These are phyloP conservation scores for Drosophila orosa DNA, from an alignment of 1,140 invertebrate species.

Conservation along the genomic window DNA sequence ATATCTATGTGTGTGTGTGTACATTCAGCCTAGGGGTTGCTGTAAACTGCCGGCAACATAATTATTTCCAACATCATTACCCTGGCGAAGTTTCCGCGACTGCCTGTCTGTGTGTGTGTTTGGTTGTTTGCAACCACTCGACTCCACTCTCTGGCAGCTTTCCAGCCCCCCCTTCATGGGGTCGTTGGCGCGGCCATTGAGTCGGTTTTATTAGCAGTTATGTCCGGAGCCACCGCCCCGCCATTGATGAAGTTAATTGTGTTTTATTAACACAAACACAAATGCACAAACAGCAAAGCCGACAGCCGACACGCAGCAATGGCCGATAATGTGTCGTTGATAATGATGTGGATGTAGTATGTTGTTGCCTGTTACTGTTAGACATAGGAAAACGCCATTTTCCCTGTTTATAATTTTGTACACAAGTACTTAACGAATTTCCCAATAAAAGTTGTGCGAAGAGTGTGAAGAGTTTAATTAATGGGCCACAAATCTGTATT, in stretches of 20 bases:
- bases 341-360: constrained; percentile 57
- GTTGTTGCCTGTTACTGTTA: too few relatives aligned
- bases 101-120: constrained; percentile 17
- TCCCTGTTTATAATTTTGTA: constrained; percentile 70
- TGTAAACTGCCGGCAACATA: constrained; percentile 60
- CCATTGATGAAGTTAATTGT: constrained; percentile 84
- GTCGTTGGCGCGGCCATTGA: constrained; percentile 69
- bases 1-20: constrained; percentile 10
- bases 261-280: constrained; percentile 84
- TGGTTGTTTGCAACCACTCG: constrained; percentile 42
- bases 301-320: constrained; percentile 46
- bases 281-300: constrained; percentile 68
- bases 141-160: constrained; percentile 10
- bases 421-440: constrained; percentile 63
- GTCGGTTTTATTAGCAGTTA: constrained; percentile 80
- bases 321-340: constrained; percentile 76
- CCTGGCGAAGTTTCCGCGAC: constrained; percentile 36
- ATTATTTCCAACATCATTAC: constrained; percentile 71
- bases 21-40: constrained; percentile 43
- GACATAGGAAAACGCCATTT: constrained; percentile 54
- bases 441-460: constrained; percentile 29
- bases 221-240: constrained; percentile 52
- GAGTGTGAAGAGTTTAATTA: constrained; percentile 27
- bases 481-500: constrained; percentile 11
- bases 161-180: constrained; percentile 39